phyloP scores from a whole-genome alignment of 2,113 vertebrate genomes.

The Brachionichthys hirsutus region DNA sequence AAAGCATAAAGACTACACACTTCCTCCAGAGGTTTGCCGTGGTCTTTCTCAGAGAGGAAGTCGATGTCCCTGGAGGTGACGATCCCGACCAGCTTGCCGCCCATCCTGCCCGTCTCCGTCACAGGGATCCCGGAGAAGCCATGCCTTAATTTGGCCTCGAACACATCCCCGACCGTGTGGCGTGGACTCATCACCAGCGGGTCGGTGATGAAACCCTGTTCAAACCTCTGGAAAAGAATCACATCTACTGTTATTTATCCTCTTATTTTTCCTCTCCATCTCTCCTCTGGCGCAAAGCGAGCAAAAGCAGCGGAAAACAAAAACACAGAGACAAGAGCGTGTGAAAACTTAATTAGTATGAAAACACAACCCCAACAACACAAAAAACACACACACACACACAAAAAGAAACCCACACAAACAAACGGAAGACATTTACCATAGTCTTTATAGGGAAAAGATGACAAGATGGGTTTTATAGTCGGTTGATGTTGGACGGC shows the following conservation, averaged over 20 bases:
- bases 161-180: constrained; percentile 88
- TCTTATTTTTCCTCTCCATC: no score
- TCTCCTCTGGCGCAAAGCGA: no score
- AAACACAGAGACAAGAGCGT: background rate
- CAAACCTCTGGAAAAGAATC: constrained; percentile 70
- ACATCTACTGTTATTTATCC: background rate
- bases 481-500: background rate
- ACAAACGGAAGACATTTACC: constrained; percentile 21
- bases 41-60: constrained; percentile 88
- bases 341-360: background rate
- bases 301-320: no score
- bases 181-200: constrained; percentile 89
- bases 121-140: constrained; percentile 93
- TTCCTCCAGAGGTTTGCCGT: constrained; percentile 79
- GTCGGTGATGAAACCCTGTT: constrained; percentile 93
- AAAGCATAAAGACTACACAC: constrained; percentile 37
- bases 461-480: constrained; percentile 4
- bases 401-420: background rate
- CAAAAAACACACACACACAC: background rate
- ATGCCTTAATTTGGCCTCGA: constrained; percentile 89
- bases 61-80: constrained; percentile 92
- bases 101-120: constrained; percentile 90
- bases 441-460: constrained; percentile 26
- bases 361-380: background rate
- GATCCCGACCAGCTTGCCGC: constrained; percentile 88